These are phyloP conservation scores for Melangyna quadrimaculata DNA, from an alignment of 2,888 invertebrate species.

Conservation along the genomic window DNA sequence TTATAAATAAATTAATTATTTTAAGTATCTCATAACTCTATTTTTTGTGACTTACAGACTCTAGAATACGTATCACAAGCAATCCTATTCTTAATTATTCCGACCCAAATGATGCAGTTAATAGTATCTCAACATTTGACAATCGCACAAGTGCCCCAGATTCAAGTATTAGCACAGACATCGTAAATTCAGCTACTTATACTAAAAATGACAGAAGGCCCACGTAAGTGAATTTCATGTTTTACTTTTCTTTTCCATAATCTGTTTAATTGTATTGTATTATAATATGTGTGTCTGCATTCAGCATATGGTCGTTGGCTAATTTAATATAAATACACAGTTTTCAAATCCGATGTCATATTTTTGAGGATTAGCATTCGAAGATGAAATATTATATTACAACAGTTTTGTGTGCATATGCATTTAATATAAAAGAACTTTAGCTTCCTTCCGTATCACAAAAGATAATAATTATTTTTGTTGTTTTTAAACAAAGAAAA, in stretches of 20 bases:
- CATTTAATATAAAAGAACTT: too few relatives aligned
- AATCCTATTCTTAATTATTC: conserved; percentile 89
- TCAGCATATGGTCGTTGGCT: neutral
- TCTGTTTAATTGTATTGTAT: neutral
- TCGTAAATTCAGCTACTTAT: conserved; percentile 85
- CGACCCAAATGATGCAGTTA: conserved; percentile 85
- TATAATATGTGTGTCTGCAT: neutral
- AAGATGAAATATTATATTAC: too few relatives aligned
- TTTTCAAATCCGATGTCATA: neutral
- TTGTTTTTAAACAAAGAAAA: too few relatives aligned
- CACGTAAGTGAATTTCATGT: conserved; percentile 57
- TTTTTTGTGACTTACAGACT: conserved; percentile 74
- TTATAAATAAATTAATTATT: neutral
- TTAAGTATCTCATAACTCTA: neutral
- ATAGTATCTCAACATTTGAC: conserved; percentile 86
- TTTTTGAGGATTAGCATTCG: too few relatives aligned
- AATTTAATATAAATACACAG: neutral
- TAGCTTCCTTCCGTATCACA: too few relatives aligned
- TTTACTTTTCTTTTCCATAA: neutral
- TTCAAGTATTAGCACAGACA: conserved; percentile 57
- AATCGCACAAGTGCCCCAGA: conserved; percentile 82
- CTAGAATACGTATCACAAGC: conserved; percentile 87
- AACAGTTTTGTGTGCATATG: too few relatives aligned
- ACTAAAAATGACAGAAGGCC: conserved; percentile 84
- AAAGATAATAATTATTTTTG: too few relatives aligned